Evolutionary conservation across 2,113 vertebrate species (phyloP).

Genomic region (Opisthocomus hoazin): DNA sequence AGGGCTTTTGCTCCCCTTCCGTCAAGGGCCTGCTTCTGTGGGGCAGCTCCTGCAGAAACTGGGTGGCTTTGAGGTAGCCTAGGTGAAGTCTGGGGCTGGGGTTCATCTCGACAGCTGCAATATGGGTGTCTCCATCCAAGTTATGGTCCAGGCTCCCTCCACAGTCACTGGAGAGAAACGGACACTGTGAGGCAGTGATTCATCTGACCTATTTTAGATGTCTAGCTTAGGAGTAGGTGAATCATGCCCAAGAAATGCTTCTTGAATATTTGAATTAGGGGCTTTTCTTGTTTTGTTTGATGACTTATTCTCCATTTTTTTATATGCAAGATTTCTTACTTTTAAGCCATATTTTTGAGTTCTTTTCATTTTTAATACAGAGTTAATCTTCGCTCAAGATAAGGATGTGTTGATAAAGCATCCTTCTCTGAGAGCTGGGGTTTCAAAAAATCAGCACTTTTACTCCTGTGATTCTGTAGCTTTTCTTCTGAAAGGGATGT

Average conservation of each 20-base stretch:
- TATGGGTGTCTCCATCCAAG: not conserved
- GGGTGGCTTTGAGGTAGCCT: too few relatives aligned
- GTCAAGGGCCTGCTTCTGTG: not conserved
- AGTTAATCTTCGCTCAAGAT: not conserved
- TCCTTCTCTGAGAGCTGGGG: not conserved
- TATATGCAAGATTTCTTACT: not conserved
- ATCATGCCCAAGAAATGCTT: not conserved
- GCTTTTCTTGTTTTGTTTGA: not conserved
- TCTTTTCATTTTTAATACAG: not conserved
- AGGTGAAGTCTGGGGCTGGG: not conserved
- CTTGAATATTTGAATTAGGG: not conserved
- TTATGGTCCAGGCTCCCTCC: not conserved
- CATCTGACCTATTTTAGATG: not conserved
- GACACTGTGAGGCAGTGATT: not conserved
- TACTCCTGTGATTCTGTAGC: not conserved
- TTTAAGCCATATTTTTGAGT: not conserved
- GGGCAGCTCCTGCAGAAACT: not conserved
- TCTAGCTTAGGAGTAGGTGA: not conserved
- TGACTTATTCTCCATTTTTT: not conserved
- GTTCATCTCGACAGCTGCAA: not conserved
- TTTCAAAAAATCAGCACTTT: conserved; percentile 13
- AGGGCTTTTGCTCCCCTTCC: not conserved
- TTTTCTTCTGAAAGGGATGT: not conserved
- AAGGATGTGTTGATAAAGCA: not conserved
- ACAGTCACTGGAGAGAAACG: not conserved